Evolutionary conservation across 1,140 invertebrate genomes (phyloP), one percentile per base, ranked within the genome.

Genomic region (Drosophila lowei): DNA sequence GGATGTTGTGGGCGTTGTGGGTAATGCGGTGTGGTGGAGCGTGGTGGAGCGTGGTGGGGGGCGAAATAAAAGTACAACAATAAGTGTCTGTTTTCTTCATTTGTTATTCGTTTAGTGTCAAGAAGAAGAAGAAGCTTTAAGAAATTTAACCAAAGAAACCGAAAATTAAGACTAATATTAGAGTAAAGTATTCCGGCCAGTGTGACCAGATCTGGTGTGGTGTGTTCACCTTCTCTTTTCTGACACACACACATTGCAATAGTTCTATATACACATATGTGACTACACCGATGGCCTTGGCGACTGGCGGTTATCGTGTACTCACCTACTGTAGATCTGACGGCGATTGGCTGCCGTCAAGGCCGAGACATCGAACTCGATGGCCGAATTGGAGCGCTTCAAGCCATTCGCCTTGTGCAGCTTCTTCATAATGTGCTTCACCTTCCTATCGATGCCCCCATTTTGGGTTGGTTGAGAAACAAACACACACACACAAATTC

Each of bases 361-460:
- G 4, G 94, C 93, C 44, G 93, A 93, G 18, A 94, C 93, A 79
- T 95, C 94, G 41, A 96, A 92, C 77, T 96, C 95, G 3, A 95
- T 94, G 5, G 95, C 95, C 57, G 95, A 96, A 77, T 95, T 95
- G 7, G 95, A 94, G 34, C 95, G 92, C 71, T 90, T 91, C 59
- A 90, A 71, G 71, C 90, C 88, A 60, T 91, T 91, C 71, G 79
- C 80, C 75, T 91, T 91, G 79, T 91, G 83, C 73, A 90, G 75
- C 80, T 90, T 91, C 79, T 91, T 91, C 89, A 90, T 90, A 71
- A 90, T 90, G 70, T 90, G 76, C 57, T 77, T 91, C 49, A 86
- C 86, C 76, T 91, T 90, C 78, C 90, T 91, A 63, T 53, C 41
- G 70, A 30, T 34, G 25, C 11, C 30, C 18, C 23, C 28, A 38